Evolutionary conservation across 2,888 invertebrate genomes (phyloP).

Genomic region (Acleris literana): DNA sequence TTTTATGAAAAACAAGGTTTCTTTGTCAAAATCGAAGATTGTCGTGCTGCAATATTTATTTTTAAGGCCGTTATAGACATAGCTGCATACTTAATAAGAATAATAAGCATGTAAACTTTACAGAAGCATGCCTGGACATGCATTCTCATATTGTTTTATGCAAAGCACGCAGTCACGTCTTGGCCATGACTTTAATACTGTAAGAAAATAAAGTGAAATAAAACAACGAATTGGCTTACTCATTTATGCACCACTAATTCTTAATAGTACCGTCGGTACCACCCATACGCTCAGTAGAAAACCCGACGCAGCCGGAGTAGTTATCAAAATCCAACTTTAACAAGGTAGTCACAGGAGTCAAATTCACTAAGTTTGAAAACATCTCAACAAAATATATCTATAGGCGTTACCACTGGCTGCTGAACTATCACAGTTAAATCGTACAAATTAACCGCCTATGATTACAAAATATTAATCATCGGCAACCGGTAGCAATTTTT

Average conservation of each 20-base stretch:
- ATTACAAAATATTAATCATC: too few species aligned
- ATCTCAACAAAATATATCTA: constrained; percentile 30
- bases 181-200: too few species aligned
- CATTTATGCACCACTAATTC: constrained; percentile 65
- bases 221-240: constrained; percentile 49
- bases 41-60: too few species aligned
- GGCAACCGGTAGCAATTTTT: too few species aligned
- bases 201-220: constrained; percentile 41
- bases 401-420: constrained; percentile 27
- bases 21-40: too few species aligned
- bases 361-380: constrained; percentile 25
- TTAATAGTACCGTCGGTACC: constrained; percentile 40
- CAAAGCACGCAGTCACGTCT: too few species aligned
- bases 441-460: constrained; percentile 27
- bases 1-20: too few species aligned
- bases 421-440: constrained; percentile 36
- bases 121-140: too few species aligned
- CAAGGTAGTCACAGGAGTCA: constrained; percentile 18
- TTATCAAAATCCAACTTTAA: constrained; percentile 34
- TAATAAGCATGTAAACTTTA: too few species aligned
- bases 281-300: constrained; percentile 57
- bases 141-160: too few species aligned
- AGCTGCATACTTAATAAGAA: too few species aligned
- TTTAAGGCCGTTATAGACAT: too few species aligned
- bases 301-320: constrained; percentile 40